Conservation (phyloP, 1,140 invertebrate species). For the Micrasema minimum region DNA sequence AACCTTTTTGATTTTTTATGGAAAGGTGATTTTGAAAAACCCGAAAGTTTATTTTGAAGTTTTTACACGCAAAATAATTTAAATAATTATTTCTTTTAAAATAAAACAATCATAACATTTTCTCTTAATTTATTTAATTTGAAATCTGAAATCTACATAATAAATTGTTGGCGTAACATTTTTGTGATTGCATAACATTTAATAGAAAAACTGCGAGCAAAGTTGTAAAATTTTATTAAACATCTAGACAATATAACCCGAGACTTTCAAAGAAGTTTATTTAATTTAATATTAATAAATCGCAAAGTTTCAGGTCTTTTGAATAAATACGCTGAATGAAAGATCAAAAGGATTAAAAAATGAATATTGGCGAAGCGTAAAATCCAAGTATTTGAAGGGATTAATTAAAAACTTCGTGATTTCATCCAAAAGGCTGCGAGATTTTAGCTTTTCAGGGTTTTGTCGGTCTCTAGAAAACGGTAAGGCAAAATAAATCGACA, state of each 20-base stretch:
- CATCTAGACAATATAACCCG: slow-evolving; percentile 8
- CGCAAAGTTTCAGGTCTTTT: slow-evolving; percentile 28
- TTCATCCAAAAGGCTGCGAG: slow-evolving; percentile 3
- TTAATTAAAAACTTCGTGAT: slow-evolving; percentile 36
- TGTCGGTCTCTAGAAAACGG: background rate
- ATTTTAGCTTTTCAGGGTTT: slow-evolving; percentile 16
- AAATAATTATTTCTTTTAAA: no score
- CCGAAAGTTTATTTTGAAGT: no score
- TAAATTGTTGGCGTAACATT: no score
- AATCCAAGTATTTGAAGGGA: slow-evolving; percentile 34
- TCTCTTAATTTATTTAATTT: no score
- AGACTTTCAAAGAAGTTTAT: slow-evolving; percentile 29
- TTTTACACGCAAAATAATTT: no score
- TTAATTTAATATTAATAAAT: slow-evolving; percentile 37
- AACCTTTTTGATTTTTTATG: no score
- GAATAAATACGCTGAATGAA: slow-evolving; percentile 36
- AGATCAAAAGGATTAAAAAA: slow-evolving; percentile 39
- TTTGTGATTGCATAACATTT: no score
- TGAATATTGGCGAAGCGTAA: slow-evolving; percentile 36
- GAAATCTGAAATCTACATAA: no score
- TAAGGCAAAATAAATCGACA: background rate
- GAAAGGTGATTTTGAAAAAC: no score
- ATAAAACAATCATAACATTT: no score
- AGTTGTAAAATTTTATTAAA: slow-evolving; percentile 4
- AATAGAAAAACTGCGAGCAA: no score